A percentile compares a stretch with the other conserved stretches of the same genome.
These are phyloP conservation scores for Drosophila differens DNA, from an alignment of 2,888 invertebrate genomes.

Conservation along the genomic window DNA sequence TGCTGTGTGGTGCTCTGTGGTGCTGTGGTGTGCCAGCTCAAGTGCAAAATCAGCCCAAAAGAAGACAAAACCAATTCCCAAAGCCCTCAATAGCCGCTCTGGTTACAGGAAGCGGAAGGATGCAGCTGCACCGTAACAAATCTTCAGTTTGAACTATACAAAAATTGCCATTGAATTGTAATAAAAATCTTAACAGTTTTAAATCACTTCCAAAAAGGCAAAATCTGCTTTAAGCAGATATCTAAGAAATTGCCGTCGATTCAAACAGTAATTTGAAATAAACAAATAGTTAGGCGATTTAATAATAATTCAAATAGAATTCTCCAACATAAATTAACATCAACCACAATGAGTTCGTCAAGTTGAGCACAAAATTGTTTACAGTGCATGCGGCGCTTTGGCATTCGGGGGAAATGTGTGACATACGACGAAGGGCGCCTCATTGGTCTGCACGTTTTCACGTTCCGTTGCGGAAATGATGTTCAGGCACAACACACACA, in stretches of 20 bases:
- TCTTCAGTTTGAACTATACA: background rate
- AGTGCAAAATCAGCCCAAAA: conserved; percentile 47
- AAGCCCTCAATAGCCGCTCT: background rate
- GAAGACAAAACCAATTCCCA: conserved; percentile 24
- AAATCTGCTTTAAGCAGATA: background rate
- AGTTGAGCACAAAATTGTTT: background rate
- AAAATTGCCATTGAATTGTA: background rate
- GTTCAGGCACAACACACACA: conserved; percentile 39
- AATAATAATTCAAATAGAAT: background rate
- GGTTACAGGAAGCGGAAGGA: conserved; percentile 15
- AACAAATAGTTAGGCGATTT: background rate
- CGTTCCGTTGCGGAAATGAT: conserved; percentile 71
- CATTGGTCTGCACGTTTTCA: conserved; percentile 50
- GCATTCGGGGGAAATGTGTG: conserved; percentile 37
- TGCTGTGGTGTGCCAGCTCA: conserved; percentile 25
- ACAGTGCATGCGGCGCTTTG: conserved; percentile 5
- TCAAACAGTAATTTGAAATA: background rate
- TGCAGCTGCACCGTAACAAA: conserved; percentile 31
- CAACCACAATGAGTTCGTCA: background rate
- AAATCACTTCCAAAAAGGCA: background rate
- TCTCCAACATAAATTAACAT: no score
- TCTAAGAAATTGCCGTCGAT: background rate
- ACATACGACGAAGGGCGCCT: conserved; percentile 38
- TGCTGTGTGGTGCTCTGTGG: background rate
- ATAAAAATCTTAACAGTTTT: background rate